A percentile compares a stretch with the other conserved stretches of the same genome.
Conservation (phyloP, 2,113 vertebrate genomes). For the Mus pahari region DNA sequence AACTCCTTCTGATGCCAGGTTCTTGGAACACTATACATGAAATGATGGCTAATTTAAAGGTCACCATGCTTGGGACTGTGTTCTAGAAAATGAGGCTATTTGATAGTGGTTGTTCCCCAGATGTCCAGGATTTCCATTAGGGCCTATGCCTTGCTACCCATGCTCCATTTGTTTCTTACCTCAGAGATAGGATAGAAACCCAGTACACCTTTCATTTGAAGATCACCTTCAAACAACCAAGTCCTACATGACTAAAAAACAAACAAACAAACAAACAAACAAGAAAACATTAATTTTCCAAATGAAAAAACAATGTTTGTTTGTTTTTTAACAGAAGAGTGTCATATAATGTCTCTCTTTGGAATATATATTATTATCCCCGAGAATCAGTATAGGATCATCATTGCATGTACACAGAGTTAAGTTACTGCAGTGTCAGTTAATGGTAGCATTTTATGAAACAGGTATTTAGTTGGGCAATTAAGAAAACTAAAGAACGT, state of each 20-base stretch:
- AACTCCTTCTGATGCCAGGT: no score
- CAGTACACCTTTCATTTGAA: neutral
- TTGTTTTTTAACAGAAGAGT: neutral
- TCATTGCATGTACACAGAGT: neutral
- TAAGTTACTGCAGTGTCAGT: accelerated
- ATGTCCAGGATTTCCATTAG: neutral
- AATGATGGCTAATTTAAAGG: neutral
- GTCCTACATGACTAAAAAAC: no score
- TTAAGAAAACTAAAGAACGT: no score
- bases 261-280: no score
- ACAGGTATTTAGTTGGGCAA: neutral
- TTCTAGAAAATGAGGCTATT: neutral
- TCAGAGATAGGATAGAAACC: neutral
- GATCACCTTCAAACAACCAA: no score
- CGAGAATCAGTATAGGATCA: neutral
- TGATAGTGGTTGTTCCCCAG: neutral
- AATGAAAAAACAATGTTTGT: neutral
- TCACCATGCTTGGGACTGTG: no score
- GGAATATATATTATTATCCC: neutral
- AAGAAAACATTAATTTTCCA: neutral
- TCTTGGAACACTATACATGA: neutral
- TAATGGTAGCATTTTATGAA: no score
- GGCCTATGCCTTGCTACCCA: neutral
- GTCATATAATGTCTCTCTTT: neutral
- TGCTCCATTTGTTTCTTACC: neutral